Conservation (phyloP, 2,113 vertebrate genomes). For the Hypocryptadius cinnamomeus region DNA sequence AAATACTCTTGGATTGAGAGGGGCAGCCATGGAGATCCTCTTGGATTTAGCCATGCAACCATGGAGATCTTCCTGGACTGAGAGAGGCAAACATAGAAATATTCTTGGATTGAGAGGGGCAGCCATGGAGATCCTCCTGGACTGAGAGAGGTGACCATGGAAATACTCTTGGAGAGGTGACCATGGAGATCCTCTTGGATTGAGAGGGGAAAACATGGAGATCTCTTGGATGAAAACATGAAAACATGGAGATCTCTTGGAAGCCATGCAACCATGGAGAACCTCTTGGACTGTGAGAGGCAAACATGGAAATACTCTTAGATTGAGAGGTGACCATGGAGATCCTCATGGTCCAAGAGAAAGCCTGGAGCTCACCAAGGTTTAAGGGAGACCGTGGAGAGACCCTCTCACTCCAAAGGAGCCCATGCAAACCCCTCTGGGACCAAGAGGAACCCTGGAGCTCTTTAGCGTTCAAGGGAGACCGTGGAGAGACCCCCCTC, state of each 20-base stretch:
- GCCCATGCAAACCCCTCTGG: not conserved
- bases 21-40: not conserved
- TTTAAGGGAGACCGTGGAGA: not conserved
- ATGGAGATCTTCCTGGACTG: not conserved
- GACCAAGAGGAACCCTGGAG: no score
- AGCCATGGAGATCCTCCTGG: not conserved
- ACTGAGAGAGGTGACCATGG: not conserved
- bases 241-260: not conserved
- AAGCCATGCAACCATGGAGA: not conserved
- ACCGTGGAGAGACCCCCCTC: not conserved
- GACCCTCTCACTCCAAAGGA: not conserved
- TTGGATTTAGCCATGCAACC: not conserved
- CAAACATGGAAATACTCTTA: no score
- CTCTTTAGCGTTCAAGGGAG: not conserved
- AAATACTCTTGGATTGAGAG: not conserved
- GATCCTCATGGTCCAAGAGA: no score
- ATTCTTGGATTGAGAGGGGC: no score
- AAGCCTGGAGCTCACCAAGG: not conserved
- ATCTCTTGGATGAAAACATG: no score
- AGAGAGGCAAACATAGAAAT: not conserved
- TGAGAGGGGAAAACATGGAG: no score
- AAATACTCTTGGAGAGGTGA: not conserved
- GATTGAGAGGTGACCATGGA: not conserved
- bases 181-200: not conserved
- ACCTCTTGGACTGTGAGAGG: no score